Conservation (phyloP, 2,797 vertebrate genomes). For the Carcharodon carcharias region DNA sequence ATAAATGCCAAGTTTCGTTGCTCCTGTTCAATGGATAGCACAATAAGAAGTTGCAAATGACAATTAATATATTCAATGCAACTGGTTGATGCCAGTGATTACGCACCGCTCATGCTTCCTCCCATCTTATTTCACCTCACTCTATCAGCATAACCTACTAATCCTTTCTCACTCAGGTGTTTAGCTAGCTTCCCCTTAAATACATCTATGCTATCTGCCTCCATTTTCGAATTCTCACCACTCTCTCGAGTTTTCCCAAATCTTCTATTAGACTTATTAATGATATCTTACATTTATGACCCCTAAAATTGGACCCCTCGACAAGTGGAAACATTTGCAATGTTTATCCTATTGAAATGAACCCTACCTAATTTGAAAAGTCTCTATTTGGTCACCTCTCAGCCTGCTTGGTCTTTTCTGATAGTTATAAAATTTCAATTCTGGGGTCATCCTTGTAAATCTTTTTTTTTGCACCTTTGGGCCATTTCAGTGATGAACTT, state of each 20-base stretch:
- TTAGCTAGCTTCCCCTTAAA: not conserved
- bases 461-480: not conserved
- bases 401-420: not conserved
- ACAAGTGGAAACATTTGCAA: not conserved
- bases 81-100: not conserved
- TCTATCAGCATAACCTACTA: not conserved
- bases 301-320: not conserved
- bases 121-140: not conserved
- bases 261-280: not conserved
- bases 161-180: not conserved
- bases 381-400: not conserved
- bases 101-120: not conserved
- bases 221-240: not conserved
- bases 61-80: not conserved
- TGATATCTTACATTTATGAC: not conserved
- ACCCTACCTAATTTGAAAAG: not conserved
- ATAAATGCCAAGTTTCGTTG: conserved; percentile 92
- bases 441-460: not conserved
- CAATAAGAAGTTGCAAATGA: not conserved
- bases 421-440: not conserved
- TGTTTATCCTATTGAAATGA: not conserved
- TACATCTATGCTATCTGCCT: not conserved
- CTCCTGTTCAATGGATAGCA: conserved; percentile 59
- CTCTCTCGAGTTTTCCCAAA: not conserved
- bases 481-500: conserved; percentile 51